Evolutionary conservation across 2,113 vertebrate genomes (phyloP).

Genomic region (Macaca mulatta): DNA sequence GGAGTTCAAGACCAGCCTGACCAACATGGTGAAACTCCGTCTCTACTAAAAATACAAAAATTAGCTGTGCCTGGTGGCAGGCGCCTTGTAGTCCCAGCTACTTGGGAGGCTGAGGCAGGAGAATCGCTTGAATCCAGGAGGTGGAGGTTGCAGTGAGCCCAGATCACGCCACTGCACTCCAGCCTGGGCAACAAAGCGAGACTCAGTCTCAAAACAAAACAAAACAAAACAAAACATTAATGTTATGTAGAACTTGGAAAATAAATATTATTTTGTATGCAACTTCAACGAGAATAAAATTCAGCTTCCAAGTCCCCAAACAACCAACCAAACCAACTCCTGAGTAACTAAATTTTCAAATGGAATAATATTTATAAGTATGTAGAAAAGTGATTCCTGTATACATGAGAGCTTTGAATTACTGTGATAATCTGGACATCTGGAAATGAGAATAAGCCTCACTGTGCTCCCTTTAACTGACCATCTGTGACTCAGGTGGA

Average conservation of each 20-base stretch:
- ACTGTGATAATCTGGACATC: not conserved
- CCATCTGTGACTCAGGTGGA: not conserved
- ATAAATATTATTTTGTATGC: not conserved
- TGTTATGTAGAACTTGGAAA: not conserved
- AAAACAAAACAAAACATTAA: no score
- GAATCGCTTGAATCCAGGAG: no score
- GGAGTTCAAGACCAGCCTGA: no score
- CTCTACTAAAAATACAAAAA: no score
- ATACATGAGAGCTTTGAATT: not conserved
- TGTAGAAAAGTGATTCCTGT: not conserved
- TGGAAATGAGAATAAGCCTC: not conserved
- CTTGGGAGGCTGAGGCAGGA: no score
- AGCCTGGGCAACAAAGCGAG: no score
- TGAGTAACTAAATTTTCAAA: not conserved
- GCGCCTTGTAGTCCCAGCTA: no score
- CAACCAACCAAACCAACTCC: not conserved
- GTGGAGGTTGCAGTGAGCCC: no score
- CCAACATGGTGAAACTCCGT: no score
- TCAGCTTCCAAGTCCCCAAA: not conserved
- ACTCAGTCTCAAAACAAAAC: no score
- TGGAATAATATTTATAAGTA: slow-evolving; percentile 10
- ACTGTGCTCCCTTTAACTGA: not conserved
- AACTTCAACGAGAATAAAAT: not conserved
- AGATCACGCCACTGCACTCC: no score
- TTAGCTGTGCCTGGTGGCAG: no score